Evolutionary conservation across 2,888 invertebrate genomes (phyloP), one percentile per base, ranked within the genome.

Genomic region (Cinara cedri): DNA sequence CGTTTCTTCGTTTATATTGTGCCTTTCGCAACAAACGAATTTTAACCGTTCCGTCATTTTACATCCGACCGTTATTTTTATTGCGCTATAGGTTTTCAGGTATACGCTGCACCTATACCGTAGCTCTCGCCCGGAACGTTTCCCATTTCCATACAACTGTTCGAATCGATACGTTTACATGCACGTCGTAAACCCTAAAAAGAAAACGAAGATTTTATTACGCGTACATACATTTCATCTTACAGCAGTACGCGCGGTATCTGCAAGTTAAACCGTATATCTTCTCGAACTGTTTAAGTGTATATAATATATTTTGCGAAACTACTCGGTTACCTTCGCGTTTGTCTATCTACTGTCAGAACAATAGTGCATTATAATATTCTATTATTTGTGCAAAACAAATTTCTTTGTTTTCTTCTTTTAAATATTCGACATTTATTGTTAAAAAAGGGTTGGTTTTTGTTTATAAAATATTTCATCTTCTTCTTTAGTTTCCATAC

Each of bases 61-160:
- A 70, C 57, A 44, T n/a, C 44, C 66, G 49, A 68, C 26, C 66
- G 60, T 70, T 51, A 60, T 78, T 70, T 78, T 78, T 62, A 78
- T 70, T n/a, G 21, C 34, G 46, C 66, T 11, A 49, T n/a, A 6
- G 34, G 34, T 34, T n/a, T n/a, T 34, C 34, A 6, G 34, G 34
- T 6, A 6, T 34, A 34, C 34, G 34, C 6, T 34, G 6, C 34
- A 6, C 34, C 3, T 11, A 71, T 34, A n/a, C n/a, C n/a, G n/a
- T n/a, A 60, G 54, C 24, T 42, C 42, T 49, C 54, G 51, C 51
- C n/a, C 21, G 42, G 68, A 46, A 66, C 46, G 55, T 57, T 78
- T 78, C 24, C 4, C 57, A 13, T 78, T 70, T 78, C 34, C 60
- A 34, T 51, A 21, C n/a, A n/a, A n/a, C 34, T 16, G 24, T 21